Evolutionary conservation across 37 sponge, comb jelly and placozoan genomes (phyloP), one percentile per base, ranked within the genome.

Genomic region (Lycopodina hypogea): DNA sequence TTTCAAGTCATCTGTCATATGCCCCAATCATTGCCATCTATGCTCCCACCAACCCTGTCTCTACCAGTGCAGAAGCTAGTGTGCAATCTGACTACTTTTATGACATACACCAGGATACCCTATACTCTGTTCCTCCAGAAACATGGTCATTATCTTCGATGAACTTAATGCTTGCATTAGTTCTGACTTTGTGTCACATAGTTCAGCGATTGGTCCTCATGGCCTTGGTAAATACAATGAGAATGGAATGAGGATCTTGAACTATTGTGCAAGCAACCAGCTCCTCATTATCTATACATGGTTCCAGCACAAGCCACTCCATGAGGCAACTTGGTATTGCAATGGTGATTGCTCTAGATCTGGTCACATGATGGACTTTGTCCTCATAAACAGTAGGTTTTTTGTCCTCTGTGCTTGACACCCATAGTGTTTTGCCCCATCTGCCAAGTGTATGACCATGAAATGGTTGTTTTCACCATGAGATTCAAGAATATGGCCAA

Each of bases 151-250:
- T 58, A 1, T 76, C 60, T 17, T 76, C 34, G 61, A 61, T 57
- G 76, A 76, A 34, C 39, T 76, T 53, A 76, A 76, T 34, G 76
- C 76, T 34, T 37, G 61, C 22, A 61, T 76, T 11, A 61, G 76
- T 36, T 28, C 76, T 59, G 76, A 58, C 40, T 60, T 29, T 28
- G 6, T 29, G 14, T 28, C 24, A 60, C 29, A 28, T n/a, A 15
- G 12, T 7, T 15, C 62, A 60, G 62, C 12, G 29, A 60, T 60
- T 4, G 62, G 58, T 55, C 59, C 75, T 32, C 37, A 74, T 29
- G 75, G 75, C 59, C 23, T 56, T 56, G 57, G 75, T 42, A 58
- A 56, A 35, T 30, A 3, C 57, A 74, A 55, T 55, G 75, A 56
- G 28, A 74, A 55, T 74, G 75, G 75, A 15, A 17, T 32, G 45